These are phyloP conservation scores for Drosophila kuntzei DNA, from an alignment of 2,888 invertebrate genomes.

Conservation along the genomic window DNA sequence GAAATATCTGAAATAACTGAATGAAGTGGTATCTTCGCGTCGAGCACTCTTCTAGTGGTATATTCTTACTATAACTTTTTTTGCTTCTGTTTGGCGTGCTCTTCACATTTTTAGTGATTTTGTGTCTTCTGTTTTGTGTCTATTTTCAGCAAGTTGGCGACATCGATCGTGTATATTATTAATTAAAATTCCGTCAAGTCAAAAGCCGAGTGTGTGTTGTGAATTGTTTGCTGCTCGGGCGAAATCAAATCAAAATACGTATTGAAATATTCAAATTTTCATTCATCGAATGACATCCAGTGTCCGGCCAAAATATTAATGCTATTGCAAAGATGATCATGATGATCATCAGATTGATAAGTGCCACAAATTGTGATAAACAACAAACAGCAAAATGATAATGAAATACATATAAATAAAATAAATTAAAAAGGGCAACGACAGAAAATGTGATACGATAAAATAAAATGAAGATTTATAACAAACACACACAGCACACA, in stretches of 20 bases:
- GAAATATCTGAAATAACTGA: not conserved
- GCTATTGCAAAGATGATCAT: slow-evolving; percentile 31
- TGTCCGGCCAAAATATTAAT: slow-evolving; percentile 57
- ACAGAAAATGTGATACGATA: slow-evolving; percentile 24
- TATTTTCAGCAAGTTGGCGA: slow-evolving; percentile 75
- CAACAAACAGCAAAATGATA: slow-evolving; percentile 15
- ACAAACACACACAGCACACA: slow-evolving; percentile 2
- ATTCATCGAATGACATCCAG: slow-evolving; percentile 65
- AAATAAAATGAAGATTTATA: slow-evolving; percentile 17
- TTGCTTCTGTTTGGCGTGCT: slow-evolving; percentile 17
- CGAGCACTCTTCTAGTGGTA: not conserved
- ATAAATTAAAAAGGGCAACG: slow-evolving; percentile 33
- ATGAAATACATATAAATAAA: slow-evolving; percentile 9
- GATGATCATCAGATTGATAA: slow-evolving; percentile 37
- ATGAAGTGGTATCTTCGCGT: not conserved
- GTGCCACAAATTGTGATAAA: slow-evolving; percentile 60
- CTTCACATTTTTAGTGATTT: slow-evolving; percentile 43
- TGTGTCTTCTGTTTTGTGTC: slow-evolving; percentile 56
- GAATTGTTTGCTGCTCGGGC: slow-evolving; percentile 22
- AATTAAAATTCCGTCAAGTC: slow-evolving; percentile 75
- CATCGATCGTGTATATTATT: slow-evolving; percentile 72
- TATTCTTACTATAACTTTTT: slow-evolving; percentile 12
- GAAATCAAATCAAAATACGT: slow-evolving; percentile 56
- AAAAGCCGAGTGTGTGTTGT: slow-evolving; percentile 14
- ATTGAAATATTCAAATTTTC: slow-evolving; percentile 79